Evolutionary conservation across 2,888 invertebrate species (phyloP), one percentile per base, ranked within the genome.

Genomic region (Adelphocoris suturalis): DNA sequence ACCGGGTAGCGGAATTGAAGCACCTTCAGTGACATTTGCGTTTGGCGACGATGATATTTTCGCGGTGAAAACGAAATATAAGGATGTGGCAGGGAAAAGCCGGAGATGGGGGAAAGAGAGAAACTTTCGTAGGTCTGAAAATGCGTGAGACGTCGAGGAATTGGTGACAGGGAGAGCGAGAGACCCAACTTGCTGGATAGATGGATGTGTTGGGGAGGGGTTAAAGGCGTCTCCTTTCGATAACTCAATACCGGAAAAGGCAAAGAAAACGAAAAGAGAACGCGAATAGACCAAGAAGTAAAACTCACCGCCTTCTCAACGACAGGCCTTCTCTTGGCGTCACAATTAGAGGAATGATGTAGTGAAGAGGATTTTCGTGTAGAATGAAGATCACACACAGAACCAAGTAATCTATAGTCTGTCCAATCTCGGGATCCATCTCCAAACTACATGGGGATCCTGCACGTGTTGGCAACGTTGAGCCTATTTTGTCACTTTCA

Each of bases 231-330:
- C 23, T 61, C n/a, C 61, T 68, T 12, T 52, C 82, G 52, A 82
- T 82, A 82, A 82, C 82, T 82, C 82, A 82, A 82, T 82, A 82
- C 82, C 52, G 52, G 82, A 82, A 82, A 82, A 27, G 68, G 68
- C 5, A 11, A 68, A 68, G 16, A 23, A 68, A 23, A 68, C 11
- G 68, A 68, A 7, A 23, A 23, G 68, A 23, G 23, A 68, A 68
- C 68, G 27, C 68, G 68, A 68, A 19, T 61, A 61, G 61, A 61
- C 61, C 9, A 61, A 61, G 61, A n/a, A 61, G 61, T 61, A 61
- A n/a, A n/a, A 52, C 14, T 13, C 52, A 11, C 14, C 52, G 52
- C 52, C 52, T 14, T 52, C 52, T 7, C 52, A 14, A 52, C 52
- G 2, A 11, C 52, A 52, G 52, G 52, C 52, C 3, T 52, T 52